Conservation (phyloP, 2,113 vertebrate species). For the Monarcha castaneiventris region DNA sequence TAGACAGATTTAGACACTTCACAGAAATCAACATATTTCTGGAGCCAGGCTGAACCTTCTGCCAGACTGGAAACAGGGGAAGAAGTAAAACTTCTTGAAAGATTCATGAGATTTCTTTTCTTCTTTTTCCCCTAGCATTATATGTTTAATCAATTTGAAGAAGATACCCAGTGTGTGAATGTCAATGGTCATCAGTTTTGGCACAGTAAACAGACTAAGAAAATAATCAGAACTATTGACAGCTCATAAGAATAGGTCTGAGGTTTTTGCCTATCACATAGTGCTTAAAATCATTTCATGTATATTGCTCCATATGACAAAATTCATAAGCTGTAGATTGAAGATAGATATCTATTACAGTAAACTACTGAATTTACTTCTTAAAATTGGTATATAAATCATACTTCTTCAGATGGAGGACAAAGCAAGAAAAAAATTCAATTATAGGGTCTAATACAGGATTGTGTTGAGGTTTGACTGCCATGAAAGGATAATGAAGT, state of each 20-base stretch:
- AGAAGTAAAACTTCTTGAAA: not conserved
- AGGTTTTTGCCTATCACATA: not conserved
- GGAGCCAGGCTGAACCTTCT: not conserved
- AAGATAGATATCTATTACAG: not conserved
- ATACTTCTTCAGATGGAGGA: not conserved
- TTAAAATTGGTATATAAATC: not conserved
- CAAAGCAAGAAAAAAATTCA: not conserved
- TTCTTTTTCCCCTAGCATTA: not conserved
- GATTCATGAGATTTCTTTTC: not conserved
- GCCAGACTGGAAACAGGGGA: not conserved
- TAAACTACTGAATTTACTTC: not conserved
- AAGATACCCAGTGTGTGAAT: not conserved
- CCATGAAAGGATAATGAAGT: not conserved
- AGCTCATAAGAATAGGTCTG: not conserved
- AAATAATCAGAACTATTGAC: not conserved
- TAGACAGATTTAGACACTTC: not conserved
- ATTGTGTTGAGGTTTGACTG: conserved; percentile 4
- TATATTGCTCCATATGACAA: not conserved
- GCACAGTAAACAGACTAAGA: not conserved
- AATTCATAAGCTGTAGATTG: not conserved
- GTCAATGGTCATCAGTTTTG: not conserved
- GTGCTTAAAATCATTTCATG: not conserved
- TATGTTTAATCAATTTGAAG: not conserved
- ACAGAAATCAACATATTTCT: not conserved
- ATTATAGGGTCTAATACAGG: not conserved